These are phyloP conservation scores for Chondrilla cf. caribensis DNA, from an alignment of 37 sponge, comb jelly and placozoan species.

Conservation along the genomic window DNA sequence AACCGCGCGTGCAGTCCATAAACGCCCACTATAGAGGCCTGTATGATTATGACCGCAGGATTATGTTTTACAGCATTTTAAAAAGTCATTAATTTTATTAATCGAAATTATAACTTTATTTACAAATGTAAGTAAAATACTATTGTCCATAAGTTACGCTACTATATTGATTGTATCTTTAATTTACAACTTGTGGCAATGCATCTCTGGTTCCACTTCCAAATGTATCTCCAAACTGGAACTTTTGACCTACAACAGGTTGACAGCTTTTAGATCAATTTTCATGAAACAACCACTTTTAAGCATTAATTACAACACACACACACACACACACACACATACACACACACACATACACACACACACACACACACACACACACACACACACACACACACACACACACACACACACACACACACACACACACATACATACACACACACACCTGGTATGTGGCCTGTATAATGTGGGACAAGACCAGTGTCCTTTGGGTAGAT, in stretches of 20 bases:
- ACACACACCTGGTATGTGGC: slow-evolving; percentile 86
- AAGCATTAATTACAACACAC: neutral
- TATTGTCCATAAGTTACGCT: neutral
- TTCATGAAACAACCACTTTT: neutral
- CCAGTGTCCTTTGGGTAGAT: slow-evolving; percentile 78
- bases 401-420: too few species aligned
- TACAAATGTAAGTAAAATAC: neutral
- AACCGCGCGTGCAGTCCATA: too few species aligned
- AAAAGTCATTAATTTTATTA: too few species aligned
- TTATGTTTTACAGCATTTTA: too few species aligned
- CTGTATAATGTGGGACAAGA: slow-evolving; percentile 91
- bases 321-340: too few species aligned
- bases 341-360: too few species aligned
- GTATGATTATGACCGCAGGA: too few species aligned
- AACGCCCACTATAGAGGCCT: too few species aligned
- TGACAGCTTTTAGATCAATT: neutral
- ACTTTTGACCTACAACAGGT: slow-evolving; percentile 55
- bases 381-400: too few species aligned
- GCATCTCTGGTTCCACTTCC: slow-evolving; percentile 56
- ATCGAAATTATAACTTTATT: too few species aligned
- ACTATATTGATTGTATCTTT: neutral
- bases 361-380: too few species aligned
- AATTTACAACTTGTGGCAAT: slow-evolving; percentile 38
- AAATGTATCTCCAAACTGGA: slow-evolving; percentile 70
- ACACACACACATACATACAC: too few species aligned